These are phyloP conservation scores for Phoenicopterus ruber DNA, from an alignment of 2,113 vertebrate genomes.

Conservation along the genomic window DNA sequence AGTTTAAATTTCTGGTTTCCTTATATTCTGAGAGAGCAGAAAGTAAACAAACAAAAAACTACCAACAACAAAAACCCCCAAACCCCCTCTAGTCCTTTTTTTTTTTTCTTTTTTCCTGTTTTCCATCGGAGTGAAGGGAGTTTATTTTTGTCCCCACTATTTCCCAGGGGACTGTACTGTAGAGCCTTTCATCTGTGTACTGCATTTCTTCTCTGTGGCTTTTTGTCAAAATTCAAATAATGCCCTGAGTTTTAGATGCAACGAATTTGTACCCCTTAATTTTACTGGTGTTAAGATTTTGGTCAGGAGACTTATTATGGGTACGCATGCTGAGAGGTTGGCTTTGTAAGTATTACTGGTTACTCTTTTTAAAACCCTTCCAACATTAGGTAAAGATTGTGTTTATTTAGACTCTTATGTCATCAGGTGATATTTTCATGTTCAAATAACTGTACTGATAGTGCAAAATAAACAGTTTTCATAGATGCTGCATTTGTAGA, in stretches of 20 bases:
- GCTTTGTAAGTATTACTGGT: not conserved
- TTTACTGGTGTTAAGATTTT: not conserved
- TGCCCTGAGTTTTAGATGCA: not conserved
- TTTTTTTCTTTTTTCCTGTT: not conserved
- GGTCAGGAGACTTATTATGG: not conserved
- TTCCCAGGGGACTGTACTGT: not conserved
- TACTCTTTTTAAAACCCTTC: not conserved
- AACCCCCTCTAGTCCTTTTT: not conserved
- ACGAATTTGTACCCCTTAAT: not conserved
- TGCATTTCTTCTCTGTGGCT: not conserved
- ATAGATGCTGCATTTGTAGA: not conserved
- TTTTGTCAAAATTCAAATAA: not conserved
- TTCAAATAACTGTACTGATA: not conserved
- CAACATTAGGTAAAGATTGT: not conserved
- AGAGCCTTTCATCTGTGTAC: not conserved
- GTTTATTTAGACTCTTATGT: not conserved
- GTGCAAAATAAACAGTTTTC: not conserved
- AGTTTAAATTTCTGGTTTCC: not conserved
- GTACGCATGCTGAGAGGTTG: not conserved
- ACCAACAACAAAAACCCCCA: rapidly evolving
- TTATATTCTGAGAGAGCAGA: not conserved
- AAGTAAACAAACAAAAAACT: not conserved
- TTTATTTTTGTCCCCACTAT: constrained; percentile 28
- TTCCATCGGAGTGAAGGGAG: constrained; percentile 1
- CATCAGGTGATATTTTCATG: not conserved